Conservation (phyloP, 2,113 vertebrate species). For the Alligator mississippiensis region DNA sequence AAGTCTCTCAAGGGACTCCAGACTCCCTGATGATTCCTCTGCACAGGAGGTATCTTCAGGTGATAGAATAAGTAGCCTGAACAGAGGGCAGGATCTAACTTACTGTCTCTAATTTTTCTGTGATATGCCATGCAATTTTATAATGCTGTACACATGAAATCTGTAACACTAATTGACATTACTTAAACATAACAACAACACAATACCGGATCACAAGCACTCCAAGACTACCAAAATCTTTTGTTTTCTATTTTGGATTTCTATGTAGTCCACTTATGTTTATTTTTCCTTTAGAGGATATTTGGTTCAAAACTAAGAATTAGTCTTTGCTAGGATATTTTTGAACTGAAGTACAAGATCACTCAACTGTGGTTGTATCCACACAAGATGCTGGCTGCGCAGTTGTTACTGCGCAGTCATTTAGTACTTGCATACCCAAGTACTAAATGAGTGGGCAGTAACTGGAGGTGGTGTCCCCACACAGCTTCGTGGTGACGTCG, state of each 20-base stretch:
- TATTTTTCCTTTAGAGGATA: too few species aligned
- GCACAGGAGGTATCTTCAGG: neutral
- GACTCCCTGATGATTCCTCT: neutral
- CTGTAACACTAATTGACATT: neutral
- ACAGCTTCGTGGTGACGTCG: too few species aligned
- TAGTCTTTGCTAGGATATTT: neutral
- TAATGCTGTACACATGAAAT: conserved; percentile 20
- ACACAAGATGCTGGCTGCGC: too few species aligned
- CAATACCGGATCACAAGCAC: neutral
- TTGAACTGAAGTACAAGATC: neutral
- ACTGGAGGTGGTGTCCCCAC: too few species aligned
- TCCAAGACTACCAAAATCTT: neutral
- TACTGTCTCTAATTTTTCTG: neutral
- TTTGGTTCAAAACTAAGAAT: neutral
- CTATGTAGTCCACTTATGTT: neutral
- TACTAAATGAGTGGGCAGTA: too few species aligned
- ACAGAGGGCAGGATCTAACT: neutral
- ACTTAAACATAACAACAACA: neutral
- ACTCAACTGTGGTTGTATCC: neutral
- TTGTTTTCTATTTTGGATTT: neutral
- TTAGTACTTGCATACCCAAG: too few species aligned
- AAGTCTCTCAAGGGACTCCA: neutral
- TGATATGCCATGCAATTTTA: neutral
- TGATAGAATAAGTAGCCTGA: neutral
- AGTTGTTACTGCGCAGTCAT: too few species aligned